Evolutionary conservation across 2,797 vertebrate genomes (phyloP), one percentile per base, ranked within the genome.

Genomic region (Pseudopleuronectes americanus): DNA sequence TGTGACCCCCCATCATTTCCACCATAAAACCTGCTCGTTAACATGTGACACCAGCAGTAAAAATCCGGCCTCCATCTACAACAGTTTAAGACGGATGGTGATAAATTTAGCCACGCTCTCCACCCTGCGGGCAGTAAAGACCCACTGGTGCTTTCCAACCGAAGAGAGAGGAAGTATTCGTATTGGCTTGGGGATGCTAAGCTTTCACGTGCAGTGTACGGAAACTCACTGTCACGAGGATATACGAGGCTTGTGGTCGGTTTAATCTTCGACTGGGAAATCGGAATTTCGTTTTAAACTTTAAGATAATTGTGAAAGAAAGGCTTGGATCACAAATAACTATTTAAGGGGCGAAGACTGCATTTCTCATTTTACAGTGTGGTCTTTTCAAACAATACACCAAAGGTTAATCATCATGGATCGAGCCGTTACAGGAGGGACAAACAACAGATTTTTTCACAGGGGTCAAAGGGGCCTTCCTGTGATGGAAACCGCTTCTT

Each of bases 41-140:
- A 89, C 86, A 87, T 85, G 78, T 81, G 79, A 89, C 87, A 85
- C 80, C 57, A 24, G 74, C 87, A 68, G 83, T 88, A 8, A 84
- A 93, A 89, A 76, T 72, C 63, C 65, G 77, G 68, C 69, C 80
- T 57, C 71, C 57, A 63, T 81, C 77, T 78, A 81, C 75, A 80
- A 64, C 77, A 67, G 77, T 63, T 71, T 55, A 53, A 43, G 56
- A 81, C 71, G 74, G 77, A 76, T 14, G 21, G 83, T 75, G 75
- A 86, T 90, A 90, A 89, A 92, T 89, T 89, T 76, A 87, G 41
- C 59, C 33, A 43, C 64, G 38, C 75, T 71, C 73, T 75, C 64
- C 56, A 62, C 71, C 76, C 31, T 43, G 38, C 10, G 38, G 63
- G 62, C 71, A 72, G 71, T 88, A 74, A 90, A 73, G 72, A 61